Base-by-base conservation (phyloP, 2,888 invertebrate species). In the Dilophus febrilis region DNA sequence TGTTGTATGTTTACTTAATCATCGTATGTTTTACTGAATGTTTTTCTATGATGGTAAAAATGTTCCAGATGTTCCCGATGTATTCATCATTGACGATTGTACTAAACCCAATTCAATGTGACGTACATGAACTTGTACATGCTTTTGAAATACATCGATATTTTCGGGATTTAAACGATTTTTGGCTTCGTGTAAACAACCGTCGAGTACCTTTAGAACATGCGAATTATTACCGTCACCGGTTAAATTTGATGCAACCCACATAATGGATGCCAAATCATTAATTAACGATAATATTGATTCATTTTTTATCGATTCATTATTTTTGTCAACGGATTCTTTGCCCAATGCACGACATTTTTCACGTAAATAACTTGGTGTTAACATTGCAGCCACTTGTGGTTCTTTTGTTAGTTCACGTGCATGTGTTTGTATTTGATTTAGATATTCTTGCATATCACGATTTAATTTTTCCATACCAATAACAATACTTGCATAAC, bases 391-490 rank as follows among this genome's bases (percentile, higher is more conserved):
- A 47, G 76, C 85, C 28, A 75, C 74, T 49, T 81, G 84, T 22
- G 87, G 82, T 44, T 90, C 88, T 1, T 86, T 87, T 1, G 86
- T 84, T 50, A 91, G 75, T 65, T 90, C 83, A 48, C 80, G 78
- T 53, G 87, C 86, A 50, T 76, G 76, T 44, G 73, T 67, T 62
- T 91, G 88, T 39, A 92, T 82, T 52, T 83, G 81, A 53, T 81
- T 81, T 37, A 94, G 70, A 57, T 82, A 83, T 45, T 79, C 77
- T 56, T 86, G 81, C 46, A 95, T 71, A 56, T 91, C 86, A 49
- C 74, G 72, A 61, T 95, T 95, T 64, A 95, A 75, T 53, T 78
- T 80, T 54, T 94, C 94, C 50, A 95, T 71, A 47, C 91, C 87
- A 40, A 94, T 76, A 3, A 95, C 77, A 49, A 76, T 71, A 45